Base-by-base conservation (phyloP, 1,140 invertebrate species). In the Drosophila pruinosa region DNA sequence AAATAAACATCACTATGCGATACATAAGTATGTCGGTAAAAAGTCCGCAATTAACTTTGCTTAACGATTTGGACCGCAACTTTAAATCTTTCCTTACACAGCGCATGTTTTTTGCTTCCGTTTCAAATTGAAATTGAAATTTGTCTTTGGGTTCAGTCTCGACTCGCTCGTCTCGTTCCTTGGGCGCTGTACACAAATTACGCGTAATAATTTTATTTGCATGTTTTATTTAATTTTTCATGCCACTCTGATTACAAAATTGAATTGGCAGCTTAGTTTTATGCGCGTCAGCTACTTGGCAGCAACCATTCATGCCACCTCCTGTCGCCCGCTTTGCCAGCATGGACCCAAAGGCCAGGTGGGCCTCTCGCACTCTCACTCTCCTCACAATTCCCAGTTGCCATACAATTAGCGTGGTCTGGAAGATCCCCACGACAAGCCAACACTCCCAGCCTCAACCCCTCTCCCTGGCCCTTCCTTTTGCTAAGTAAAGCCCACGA, bases 151-250 rank as follows among this genome's bases (percentile, higher is more conserved):
- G 8, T 45, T 28, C 21, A 26, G 50, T 39, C 24, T 14, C 1
- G 15, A 17, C 17, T 41, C 5, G 5, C n/a, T n/a, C 31, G 36
- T 3, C 17, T 38, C 39, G 19, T 43, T 58, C 52, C 24, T 43
- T 47, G 10, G 59, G 68, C 41, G 39, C 59, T 64, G 81, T 73
- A 75, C 77, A 88, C 81, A 86, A 86, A 86, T 88, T 81, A 86
- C 68, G 82, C 82, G 82, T 86, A 82, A 86, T 86, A 86, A 86
- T 86, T 86, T 86, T 86, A 86, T 86, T 86, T 86, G 82, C 82
- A 88, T 88, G 82, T 86, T 86, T 86, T 86, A 86, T 86, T 86
- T 86, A 86, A 86, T 86, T 86, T 86, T 86, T 86, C 82, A 86
- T 86, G 82, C 82, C 82, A 82, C 82, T 88, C 82, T 86, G 82